Conservation (phyloP, 1,140 invertebrate genomes). For the Musca domestica region DNA sequence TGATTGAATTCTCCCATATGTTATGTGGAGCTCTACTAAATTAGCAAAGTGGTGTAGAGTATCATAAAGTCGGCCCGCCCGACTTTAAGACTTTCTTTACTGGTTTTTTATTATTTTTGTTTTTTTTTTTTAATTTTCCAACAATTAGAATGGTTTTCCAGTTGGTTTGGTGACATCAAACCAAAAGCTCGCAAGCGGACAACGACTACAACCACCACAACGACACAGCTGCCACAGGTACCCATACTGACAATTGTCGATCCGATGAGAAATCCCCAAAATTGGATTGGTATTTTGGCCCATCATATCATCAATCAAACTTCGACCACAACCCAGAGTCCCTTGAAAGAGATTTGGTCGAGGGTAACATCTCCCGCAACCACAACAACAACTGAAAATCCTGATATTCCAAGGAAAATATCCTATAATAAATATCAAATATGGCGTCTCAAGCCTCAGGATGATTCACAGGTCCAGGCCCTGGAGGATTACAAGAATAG, state of each 20-base stretch:
- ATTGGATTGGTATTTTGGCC: slow-evolving; percentile 51
- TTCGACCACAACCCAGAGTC: slow-evolving; percentile 36
- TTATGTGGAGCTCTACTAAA: too few relatives aligned
- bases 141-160: slow-evolving; percentile 45
- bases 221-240: slow-evolving; percentile 36
- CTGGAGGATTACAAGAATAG: slow-evolving; percentile 45
- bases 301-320: slow-evolving; percentile 50
- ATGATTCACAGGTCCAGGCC: slow-evolving; percentile 38
- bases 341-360: slow-evolving; percentile 35
- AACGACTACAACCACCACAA: slow-evolving; percentile 37
- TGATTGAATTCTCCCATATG: too few relatives aligned
- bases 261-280: slow-evolving; percentile 48
- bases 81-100: too few relatives aligned
- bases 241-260: slow-evolving; percentile 50
- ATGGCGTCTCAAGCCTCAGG: slow-evolving; percentile 45
- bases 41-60: too few relatives aligned
- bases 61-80: too few relatives aligned
- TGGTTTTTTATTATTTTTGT: slow-evolving; percentile 14
- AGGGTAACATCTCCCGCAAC: slow-evolving; percentile 29
- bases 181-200: slow-evolving; percentile 40
- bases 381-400: slow-evolving; percentile 30
- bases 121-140: slow-evolving; percentile 11
- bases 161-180: slow-evolving; percentile 46
- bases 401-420: slow-evolving; percentile 32
- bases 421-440: slow-evolving; percentile 51